Evolutionary conservation across 2,797 vertebrate species (phyloP).

Genomic region (Thalassophryne amazonica): DNA sequence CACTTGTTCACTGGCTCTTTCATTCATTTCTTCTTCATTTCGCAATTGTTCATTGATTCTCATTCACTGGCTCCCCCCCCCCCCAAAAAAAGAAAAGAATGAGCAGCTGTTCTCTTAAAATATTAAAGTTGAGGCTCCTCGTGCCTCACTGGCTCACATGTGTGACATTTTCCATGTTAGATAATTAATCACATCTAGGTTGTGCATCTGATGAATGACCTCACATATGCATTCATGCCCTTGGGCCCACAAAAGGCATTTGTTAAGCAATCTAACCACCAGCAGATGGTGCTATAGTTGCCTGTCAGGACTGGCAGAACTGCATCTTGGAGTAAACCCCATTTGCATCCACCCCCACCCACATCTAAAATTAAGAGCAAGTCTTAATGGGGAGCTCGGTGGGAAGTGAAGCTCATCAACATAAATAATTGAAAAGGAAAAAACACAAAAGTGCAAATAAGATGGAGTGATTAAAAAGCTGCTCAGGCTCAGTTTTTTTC

Average conservation of each 20-base stretch:
- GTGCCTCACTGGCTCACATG: conserved; percentile 45
- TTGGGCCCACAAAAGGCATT: too few relatives aligned
- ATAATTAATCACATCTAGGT: too few relatives aligned
- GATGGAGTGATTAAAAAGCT: conserved; percentile 49
- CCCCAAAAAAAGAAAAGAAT: too few relatives aligned
- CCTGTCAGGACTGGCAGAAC: conserved; percentile 14
- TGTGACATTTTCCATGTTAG: conserved; percentile 48
- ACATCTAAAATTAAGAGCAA: conserved; percentile 49
- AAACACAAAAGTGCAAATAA: conserved; percentile 51
- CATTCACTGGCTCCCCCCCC: too few relatives aligned
- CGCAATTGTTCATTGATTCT: too few relatives aligned
- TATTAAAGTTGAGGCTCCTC: conserved; percentile 16
- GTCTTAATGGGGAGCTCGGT: conserved; percentile 57
- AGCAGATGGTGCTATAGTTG: too few relatives aligned
- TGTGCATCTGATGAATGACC: too few relatives aligned
- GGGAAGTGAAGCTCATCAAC: conserved; percentile 47
- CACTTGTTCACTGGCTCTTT: too few relatives aligned
- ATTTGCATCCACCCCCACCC: conserved; percentile 47
- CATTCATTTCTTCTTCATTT: too few relatives aligned
- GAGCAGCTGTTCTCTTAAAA: too few relatives aligned
- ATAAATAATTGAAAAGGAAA: conserved; percentile 71
- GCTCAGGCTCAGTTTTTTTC: conserved; percentile 19
- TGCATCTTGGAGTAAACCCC: conserved; percentile 31
- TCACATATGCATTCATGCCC: too few relatives aligned
- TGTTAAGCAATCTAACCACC: too few relatives aligned